A percentile compares a stretch with the other conserved stretches of the same genome.
phyloP scores from a whole-genome alignment of 1,140 invertebrate genomes.

The Pogonomyrmex barbatus region DNA sequence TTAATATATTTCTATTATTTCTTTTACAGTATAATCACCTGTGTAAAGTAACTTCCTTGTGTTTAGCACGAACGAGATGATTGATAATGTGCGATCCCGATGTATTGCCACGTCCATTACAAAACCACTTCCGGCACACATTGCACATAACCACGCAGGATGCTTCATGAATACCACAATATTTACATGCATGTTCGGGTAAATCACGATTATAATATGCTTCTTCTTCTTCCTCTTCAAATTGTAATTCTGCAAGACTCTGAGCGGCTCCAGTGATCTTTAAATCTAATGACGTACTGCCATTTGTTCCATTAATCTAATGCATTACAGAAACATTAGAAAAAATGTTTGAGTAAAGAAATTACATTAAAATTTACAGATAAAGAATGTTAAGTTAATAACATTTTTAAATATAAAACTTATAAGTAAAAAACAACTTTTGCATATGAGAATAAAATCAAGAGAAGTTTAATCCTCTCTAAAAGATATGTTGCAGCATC shows the following conservation, averaged over 20 bases:
- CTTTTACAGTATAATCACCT: slow-evolving; percentile 82
- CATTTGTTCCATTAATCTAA: slow-evolving; percentile 89
- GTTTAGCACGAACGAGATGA: slow-evolving; percentile 98
- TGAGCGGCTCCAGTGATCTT: slow-evolving; percentile 91
- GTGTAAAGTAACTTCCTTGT: slow-evolving; percentile 99
- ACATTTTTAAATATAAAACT: background rate
- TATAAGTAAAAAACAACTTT: background rate
- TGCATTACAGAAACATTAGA: background rate
- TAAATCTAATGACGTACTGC: slow-evolving; percentile 85
- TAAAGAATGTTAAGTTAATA: background rate
- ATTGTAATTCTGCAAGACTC: slow-evolving; percentile 93
- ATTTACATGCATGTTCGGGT: slow-evolving; percentile 98
- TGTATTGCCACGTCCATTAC: slow-evolving; percentile 99
- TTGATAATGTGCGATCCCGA: slow-evolving; percentile 99
- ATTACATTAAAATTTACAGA: background rate
- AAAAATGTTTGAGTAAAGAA: background rate
- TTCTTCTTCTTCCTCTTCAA: slow-evolving; percentile 96
- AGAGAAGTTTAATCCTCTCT: background rate
- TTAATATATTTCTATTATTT: background rate
- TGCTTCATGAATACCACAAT: slow-evolving; percentile 99
- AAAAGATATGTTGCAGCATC: background rate
- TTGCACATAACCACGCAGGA: slow-evolving; percentile 99
- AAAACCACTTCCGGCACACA: slow-evolving; percentile 99
- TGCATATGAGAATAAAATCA: background rate
- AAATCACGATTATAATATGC: slow-evolving; percentile 96